Conservation (phyloP, 2,888 invertebrate genomes). For the Andrena trimmerana region DNA sequence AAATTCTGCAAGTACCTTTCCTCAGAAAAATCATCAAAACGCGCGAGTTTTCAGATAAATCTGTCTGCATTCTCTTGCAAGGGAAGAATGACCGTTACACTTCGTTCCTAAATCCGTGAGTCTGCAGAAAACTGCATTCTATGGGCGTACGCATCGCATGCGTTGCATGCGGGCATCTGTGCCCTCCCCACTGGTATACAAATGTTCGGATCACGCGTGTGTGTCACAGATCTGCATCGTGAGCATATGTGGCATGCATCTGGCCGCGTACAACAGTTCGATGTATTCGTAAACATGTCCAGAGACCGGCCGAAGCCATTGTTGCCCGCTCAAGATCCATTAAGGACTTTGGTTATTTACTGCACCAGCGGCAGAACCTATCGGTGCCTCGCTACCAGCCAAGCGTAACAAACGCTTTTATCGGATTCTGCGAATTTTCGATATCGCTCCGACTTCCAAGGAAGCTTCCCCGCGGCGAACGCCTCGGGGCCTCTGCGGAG, state of each 20-base stretch:
- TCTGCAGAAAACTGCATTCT: conserved; percentile 11
- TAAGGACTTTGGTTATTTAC: conserved; percentile 81
- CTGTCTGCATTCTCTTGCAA: background rate
- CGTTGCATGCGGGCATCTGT: conserved; percentile 19
- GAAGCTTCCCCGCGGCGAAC: conserved; percentile 16
- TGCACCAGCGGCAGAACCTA: conserved; percentile 57
- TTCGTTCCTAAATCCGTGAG: conserved; percentile 5
- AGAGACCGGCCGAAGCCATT: conserved; percentile 74
- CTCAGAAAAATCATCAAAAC: too few species aligned
- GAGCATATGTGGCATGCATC: conserved; percentile 24
- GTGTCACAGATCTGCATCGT: conserved; percentile 33
- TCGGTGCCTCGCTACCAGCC: conserved; percentile 25
- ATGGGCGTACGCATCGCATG: conserved; percentile 2
- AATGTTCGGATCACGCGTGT: conserved; percentile 26
- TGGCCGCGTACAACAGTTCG: conserved; percentile 14
- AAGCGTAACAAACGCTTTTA: conserved; percentile 53
- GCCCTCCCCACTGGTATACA: conserved; percentile 12
- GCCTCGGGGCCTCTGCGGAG: background rate
- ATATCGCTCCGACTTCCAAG: conserved; percentile 58
- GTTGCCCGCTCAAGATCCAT: conserved; percentile 80
- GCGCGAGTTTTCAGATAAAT: too few species aligned
- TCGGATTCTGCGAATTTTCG: conserved; percentile 71
- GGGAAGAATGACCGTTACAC: background rate
- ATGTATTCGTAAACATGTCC: conserved; percentile 60
- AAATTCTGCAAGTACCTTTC: too few species aligned